A percentile compares a stretch with the other conserved stretches of the same genome.
phyloP scores from a whole-genome alignment of 2,888 invertebrate genomes.

The Acholoe squamosa region DNA sequence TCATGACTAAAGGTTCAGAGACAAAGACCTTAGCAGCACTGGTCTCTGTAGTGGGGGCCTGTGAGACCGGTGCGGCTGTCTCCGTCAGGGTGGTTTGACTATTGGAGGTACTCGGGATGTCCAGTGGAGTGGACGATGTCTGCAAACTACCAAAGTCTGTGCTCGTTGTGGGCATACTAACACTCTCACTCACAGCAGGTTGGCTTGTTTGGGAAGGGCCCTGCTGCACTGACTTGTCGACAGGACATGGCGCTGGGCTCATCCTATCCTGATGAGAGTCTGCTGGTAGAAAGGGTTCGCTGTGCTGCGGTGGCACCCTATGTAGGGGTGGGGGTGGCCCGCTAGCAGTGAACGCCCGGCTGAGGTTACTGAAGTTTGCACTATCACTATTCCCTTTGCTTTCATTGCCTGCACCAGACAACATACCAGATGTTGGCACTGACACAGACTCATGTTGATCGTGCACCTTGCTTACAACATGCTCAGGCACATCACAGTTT shows the following conservation, averaged over 20 bases:
- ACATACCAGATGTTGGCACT: constrained; percentile 12
- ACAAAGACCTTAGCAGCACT: neutral
- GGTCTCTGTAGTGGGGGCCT: neutral
- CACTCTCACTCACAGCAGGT: neutral
- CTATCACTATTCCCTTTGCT: constrained; percentile 44
- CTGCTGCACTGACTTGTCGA: neutral
- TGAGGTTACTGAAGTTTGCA: constrained; percentile 50
- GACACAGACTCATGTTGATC: constrained; percentile 16
- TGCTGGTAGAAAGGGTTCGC: constrained; percentile 33
- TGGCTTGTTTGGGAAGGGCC: neutral
- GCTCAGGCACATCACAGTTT: constrained; percentile 27
- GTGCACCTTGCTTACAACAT: neutral
- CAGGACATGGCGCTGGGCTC: neutral
- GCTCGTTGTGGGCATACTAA: neutral
- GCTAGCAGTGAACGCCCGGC: constrained; percentile 22
- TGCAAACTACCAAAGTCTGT: constrained; percentile 22
- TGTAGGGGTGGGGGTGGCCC: neutral
- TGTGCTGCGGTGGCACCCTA: neutral
- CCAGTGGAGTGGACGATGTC: neutral
- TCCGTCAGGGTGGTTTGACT: neutral
- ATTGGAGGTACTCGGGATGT: constrained; percentile 37
- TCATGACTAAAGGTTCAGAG: constrained; percentile 27
- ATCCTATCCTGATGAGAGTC: neutral
- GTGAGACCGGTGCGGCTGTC: neutral
- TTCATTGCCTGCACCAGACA: constrained; percentile 5